These are phyloP conservation scores for Geotrupes spiniger DNA, from an alignment of 2,888 invertebrate species.

Conservation along the genomic window DNA sequence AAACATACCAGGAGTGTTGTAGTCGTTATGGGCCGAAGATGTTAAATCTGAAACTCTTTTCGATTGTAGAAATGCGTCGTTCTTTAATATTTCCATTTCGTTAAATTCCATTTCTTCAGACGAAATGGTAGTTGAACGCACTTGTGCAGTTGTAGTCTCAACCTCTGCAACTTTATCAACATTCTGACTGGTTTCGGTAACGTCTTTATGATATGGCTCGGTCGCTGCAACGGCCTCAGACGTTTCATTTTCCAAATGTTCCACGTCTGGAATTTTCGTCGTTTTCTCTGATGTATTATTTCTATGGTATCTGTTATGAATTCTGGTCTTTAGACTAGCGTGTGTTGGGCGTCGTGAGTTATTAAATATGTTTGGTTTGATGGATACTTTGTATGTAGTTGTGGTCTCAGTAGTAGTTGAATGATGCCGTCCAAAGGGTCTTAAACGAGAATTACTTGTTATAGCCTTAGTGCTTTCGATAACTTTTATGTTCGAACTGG, in stretches of 20 bases:
- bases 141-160: neutral
- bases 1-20: constrained; percentile 68
- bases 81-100: constrained; percentile 42
- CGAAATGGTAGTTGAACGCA: neutral
- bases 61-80: constrained; percentile 57
- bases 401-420: constrained; percentile 39
- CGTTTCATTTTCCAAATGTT: constrained; percentile 43
- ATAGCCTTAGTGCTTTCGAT: constrained; percentile 12
- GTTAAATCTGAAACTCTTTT: constrained; percentile 72
- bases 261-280: constrained; percentile 13
- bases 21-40: constrained; percentile 68
- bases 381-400: constrained; percentile 40
- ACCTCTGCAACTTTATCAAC: constrained; percentile 28
- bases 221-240: constrained; percentile 30
- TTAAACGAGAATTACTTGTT: constrained; percentile 32
- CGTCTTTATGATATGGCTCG: constrained; percentile 44
- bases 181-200: constrained; percentile 29
- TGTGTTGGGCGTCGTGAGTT: constrained; percentile 40
- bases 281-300: constrained; percentile 24
- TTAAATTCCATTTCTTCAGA: constrained; percentile 4
- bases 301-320: constrained; percentile 36
- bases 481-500: constrained; percentile 11
- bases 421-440: constrained; percentile 42
- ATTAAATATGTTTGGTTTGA: constrained; percentile 45
- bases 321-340: constrained; percentile 38